Evolutionary conservation across 2,888 invertebrate genomes (phyloP).

Genomic region (Metallyticus violacea): DNA sequence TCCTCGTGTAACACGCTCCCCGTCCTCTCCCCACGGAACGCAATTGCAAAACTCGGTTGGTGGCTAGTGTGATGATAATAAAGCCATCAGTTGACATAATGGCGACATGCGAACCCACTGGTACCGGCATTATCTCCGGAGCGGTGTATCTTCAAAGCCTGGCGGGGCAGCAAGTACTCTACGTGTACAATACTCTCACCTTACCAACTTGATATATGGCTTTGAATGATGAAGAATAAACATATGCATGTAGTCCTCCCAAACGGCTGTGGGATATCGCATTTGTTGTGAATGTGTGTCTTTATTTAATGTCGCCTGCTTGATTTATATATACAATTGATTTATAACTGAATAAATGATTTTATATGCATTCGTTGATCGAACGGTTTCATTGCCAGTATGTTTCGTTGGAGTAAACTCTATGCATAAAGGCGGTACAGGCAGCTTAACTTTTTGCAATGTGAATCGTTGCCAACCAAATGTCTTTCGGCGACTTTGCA

Average conservation of each 20-base stretch:
- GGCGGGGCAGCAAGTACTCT: slow-evolving; percentile 12
- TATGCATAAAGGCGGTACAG: too few relatives aligned
- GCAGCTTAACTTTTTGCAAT: too few relatives aligned
- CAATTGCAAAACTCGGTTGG: slow-evolving; percentile 3
- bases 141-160: slow-evolving; percentile 24
- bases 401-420: too few relatives aligned
- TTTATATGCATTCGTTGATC: too few relatives aligned
- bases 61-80: slow-evolving; percentile 17
- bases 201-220: not conserved
- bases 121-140: slow-evolving; percentile 19
- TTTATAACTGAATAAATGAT: not conserved
- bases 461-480: too few relatives aligned
- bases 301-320: not conserved
- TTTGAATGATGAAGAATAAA: not conserved
- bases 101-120: slow-evolving; percentile 10
- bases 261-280: not conserved
- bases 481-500: too few relatives aligned
- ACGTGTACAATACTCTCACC: not conserved
- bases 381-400: too few relatives aligned
- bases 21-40: not conserved
- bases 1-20: not conserved
- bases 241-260: not conserved
- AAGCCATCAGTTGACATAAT: slow-evolving; percentile 20
- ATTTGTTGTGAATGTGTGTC: not conserved
- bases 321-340: not conserved